These are phyloP conservation scores for Toxostoma redivivum DNA, from an alignment of 2,113 vertebrate genomes.

Conservation along the genomic window DNA sequence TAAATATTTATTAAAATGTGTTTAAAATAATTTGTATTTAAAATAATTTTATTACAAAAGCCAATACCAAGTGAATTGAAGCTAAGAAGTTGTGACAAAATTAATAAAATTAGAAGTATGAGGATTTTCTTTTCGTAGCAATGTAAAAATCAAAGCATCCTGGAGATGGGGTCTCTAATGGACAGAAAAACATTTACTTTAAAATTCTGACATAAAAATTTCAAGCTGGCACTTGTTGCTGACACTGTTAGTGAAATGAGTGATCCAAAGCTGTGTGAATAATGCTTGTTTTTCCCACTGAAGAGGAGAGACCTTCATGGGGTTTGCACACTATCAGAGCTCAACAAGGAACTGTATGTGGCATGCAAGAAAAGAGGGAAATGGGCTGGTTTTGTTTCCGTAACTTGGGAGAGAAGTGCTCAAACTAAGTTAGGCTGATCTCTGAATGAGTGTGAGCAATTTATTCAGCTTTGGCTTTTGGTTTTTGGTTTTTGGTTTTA, in stretches of 20 bases:
- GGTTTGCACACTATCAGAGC: background rate
- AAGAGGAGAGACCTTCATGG: background rate
- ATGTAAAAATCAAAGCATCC: background rate
- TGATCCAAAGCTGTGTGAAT: background rate
- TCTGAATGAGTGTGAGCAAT: background rate
- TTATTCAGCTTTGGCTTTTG: background rate
- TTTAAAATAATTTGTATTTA: background rate
- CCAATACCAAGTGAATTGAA: background rate
- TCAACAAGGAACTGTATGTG: background rate
- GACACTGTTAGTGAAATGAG: background rate
- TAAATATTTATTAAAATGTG: background rate
- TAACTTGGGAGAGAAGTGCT: background rate
- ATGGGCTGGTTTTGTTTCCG: rapidly evolving
- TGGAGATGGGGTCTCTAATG: background rate
- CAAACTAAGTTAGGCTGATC: background rate
- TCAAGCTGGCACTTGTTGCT: background rate
- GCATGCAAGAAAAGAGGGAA: background rate
- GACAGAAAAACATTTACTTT: background rate
- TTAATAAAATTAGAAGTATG: background rate
- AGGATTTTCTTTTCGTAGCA: background rate
- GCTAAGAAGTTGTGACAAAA: background rate
- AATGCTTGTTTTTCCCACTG: background rate
- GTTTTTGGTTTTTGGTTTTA: background rate
- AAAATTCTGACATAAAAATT: background rate
- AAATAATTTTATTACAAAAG: background rate